Base-by-base conservation (phyloP, 2,888 invertebrate genomes). In the Pachymerium ferrugineum region DNA sequence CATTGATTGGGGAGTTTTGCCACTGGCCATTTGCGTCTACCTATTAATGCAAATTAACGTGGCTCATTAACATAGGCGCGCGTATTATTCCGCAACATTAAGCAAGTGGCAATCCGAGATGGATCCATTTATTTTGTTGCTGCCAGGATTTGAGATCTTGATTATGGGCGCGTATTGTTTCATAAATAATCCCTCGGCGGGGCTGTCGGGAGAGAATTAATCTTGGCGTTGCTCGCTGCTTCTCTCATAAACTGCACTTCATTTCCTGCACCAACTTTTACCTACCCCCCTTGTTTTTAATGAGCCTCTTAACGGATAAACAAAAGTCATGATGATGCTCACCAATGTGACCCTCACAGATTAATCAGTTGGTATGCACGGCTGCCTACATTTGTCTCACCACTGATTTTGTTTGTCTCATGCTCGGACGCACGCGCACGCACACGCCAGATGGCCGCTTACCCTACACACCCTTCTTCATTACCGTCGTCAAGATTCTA, bases 41-140 rank as follows among this genome's bases (percentile, higher is more conserved):
- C 73, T 73, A 73, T 73, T 73, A 73, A 62, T 73, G 73, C 68
- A 73, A 73, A 73, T 73, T 73, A 73, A 73, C 73, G 73, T 73
- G 67, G 73, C 54, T 73, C 73, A 73, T 73, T 73, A 73, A 73
- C 73, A 67, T 73, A 67, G 54, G 54, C 54, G 73, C 68, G 67
- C 33, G 73, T 67, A 73, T 73, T 73, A 73, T 73, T 73, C 73
- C 73, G 67, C 28, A 35, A 30, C 73, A 73, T 73, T 73, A 73
- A 73, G 35, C 73, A 30, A 62, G 42, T 33, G 42, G 67, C 73
- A 73, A 73, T 73, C 73, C 73, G 28, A 72, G 72, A 72, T 72
- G 73, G 73, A 67, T 73, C 73, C 73, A 73, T 67, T 72, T 72
- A 72, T 72, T 72, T 72, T 72, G 72, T n/a, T 28, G 67, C 67